Percentiles rank a stretch among this genome's conserved stretches.
phyloP scores from a whole-genome alignment of 1,140 invertebrate species.

The Platyscapa corneri region DNA sequence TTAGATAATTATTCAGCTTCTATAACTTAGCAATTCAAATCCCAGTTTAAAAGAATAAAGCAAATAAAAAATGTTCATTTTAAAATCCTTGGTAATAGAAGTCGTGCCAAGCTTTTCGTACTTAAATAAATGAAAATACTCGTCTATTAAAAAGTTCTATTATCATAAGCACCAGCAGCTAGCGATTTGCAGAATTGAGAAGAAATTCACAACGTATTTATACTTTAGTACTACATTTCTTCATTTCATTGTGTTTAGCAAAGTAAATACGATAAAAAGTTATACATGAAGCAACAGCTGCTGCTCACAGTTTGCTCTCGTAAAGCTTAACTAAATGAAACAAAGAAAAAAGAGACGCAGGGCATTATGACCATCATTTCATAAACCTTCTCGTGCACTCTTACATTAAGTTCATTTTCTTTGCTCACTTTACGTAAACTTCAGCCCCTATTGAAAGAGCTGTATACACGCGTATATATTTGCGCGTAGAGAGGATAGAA shows the following conservation, averaged over 20 bases:
- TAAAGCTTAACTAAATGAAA: constrained; percentile 15
- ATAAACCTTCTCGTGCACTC: background rate
- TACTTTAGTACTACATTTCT: constrained; percentile 16
- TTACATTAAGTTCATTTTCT: constrained; percentile 9
- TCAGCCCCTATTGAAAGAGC: background rate
- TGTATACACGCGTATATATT: too few relatives aligned
- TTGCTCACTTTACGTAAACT: constrained; percentile 17
- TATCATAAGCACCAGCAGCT: background rate
- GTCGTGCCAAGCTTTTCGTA: background rate
- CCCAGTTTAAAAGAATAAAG: background rate
- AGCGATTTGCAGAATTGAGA: constrained; percentile 5
- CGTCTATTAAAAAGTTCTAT: background rate
- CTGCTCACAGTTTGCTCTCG: background rate
- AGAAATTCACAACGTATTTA: constrained; percentile 45
- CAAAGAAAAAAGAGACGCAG: constrained; percentile 12
- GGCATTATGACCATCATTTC: constrained; percentile 15
- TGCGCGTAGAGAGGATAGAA: background rate
- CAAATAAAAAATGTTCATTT: background rate
- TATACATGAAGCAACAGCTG: constrained; percentile 15
- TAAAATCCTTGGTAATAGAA: background rate
- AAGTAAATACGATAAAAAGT: constrained; percentile 20
- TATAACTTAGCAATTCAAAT: too few relatives aligned
- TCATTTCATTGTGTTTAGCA: constrained; percentile 23
- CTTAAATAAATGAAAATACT: background rate
- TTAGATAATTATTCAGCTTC: too few relatives aligned